Base-by-base conservation (phyloP, 2,888 invertebrate species). In the Pyrocoelia pectoralis region DNA sequence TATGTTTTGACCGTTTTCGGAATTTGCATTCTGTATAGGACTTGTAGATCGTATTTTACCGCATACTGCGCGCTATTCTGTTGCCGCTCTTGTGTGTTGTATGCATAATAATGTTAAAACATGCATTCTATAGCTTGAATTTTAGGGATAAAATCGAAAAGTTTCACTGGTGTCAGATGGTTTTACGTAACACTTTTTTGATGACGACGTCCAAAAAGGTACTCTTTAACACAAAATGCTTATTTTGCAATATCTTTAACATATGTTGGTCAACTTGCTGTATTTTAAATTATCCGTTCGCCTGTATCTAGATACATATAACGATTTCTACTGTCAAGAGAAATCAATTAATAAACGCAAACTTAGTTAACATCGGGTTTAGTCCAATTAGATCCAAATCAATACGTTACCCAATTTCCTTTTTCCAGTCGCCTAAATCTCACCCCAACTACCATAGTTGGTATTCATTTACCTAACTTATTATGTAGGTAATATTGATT, bases 11-110 rank as follows among this genome's bases (percentile, higher is more conserved):
- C 60, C 66, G 61, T 54, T 60, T 46, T 60, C 59, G 54, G 40
- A 63, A 66, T 66, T 66, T 66, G 60, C 66, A 66, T 66, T 66
- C 66, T 58, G 46, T 60, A 56, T 60, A 64, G 56, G 66, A 63
- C 63, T 60, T 56, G 50, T 50, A 50, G 57, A 66, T 63, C 63
- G 63, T 66, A 66, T 66, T 66, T 66, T 60, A 66, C 63, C 66
- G 50, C 66, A 64, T 48, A 55, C 66, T 64, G 63, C 61, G 63
- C 63, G 60, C 48, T 64, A 61, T 66, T 63, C 56, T 59, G 61
- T 61, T 58, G 58, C 63, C 55, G 57, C 61, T 61, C 53, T 59
- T 66, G 56, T 59, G 53, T 63, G 63, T 64, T 60, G 60, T 63
- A 61, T 66, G 66, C 58, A 66, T 66, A 66, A 66, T 66, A 63